Percentiles rank a stretch among this genome's conserved stretches.
phyloP scores from a whole-genome alignment of 1,140 invertebrate genomes.

The Diorhabda sublineata region DNA sequence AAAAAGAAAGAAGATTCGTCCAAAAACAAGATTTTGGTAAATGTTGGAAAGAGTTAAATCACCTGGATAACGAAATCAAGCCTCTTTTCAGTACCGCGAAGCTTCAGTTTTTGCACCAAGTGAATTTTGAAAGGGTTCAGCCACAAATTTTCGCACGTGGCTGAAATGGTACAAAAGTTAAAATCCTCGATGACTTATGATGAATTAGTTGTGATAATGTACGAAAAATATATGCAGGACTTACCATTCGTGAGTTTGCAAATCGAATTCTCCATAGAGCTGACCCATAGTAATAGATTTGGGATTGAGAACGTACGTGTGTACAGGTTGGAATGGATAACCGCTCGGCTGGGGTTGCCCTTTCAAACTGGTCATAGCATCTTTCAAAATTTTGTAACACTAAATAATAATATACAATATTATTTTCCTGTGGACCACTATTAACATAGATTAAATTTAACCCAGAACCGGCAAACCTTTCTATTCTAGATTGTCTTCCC shows the following conservation, averaged over 20 bases:
- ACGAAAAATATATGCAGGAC: constrained; percentile 1
- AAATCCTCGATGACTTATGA: too few relatives aligned
- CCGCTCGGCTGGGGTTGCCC: constrained; percentile 64
- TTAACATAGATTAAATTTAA: background rate
- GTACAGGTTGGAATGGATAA: constrained; percentile 57
- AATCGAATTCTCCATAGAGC: constrained; percentile 76
- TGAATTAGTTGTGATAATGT: too few relatives aligned
- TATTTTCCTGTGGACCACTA: background rate
- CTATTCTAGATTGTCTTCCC: too few relatives aligned
- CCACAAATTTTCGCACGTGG: too few relatives aligned
- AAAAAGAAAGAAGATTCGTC: too few relatives aligned
- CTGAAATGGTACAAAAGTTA: too few relatives aligned
- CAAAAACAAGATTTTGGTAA: too few relatives aligned
- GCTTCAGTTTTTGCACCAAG: too few relatives aligned
- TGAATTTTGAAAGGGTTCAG: too few relatives aligned
- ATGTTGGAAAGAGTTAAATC: too few relatives aligned
- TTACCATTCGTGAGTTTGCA: constrained; percentile 76
- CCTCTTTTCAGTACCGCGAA: too few relatives aligned
- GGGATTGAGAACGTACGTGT: constrained; percentile 66
- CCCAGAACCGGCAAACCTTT: background rate
- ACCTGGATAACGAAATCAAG: too few relatives aligned
- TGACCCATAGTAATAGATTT: constrained; percentile 81
- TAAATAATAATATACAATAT: constrained; percentile 42
- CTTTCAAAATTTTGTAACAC: constrained; percentile 67
- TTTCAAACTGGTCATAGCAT: constrained; percentile 60